Evolutionary conservation across 2,113 vertebrate genomes (phyloP).

Genomic region (Pontoporia blainvillei): DNA sequence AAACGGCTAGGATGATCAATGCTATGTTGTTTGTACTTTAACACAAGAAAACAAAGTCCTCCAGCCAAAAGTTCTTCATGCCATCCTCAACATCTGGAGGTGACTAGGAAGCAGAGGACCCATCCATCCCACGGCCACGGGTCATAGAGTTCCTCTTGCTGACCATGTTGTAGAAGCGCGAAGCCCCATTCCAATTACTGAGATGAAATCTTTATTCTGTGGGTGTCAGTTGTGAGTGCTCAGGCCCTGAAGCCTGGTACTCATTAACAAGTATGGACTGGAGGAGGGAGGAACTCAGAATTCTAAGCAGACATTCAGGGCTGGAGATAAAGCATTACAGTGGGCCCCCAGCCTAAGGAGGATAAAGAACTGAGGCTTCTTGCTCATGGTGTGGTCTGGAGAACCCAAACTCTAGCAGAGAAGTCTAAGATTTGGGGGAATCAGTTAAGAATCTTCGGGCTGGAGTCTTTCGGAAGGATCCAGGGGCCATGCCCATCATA

Average conservation of each 20-base stretch:
- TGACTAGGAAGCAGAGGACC: background rate
- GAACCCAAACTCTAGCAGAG: background rate
- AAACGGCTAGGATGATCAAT: background rate
- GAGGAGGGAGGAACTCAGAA: background rate
- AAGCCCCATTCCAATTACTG: background rate
- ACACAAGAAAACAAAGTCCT: background rate
- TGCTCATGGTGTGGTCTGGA: background rate
- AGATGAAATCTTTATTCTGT: background rate
- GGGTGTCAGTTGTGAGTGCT: background rate
- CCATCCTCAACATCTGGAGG: background rate
- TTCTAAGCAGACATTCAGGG: too few species aligned
- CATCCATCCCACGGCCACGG: background rate
- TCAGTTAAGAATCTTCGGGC: background rate
- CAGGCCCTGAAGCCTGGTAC: background rate
- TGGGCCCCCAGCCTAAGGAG: background rate
- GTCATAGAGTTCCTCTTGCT: background rate
- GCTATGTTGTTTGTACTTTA: background rate
- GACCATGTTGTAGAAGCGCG: accelerated
- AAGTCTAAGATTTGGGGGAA: background rate
- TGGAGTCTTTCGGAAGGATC: background rate
- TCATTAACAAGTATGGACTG: background rate
- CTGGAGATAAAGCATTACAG: background rate
- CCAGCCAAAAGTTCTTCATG: background rate
- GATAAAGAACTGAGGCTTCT: background rate
- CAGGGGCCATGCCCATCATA: background rate